Conservation (phyloP, 2,797 vertebrate genomes). For the Tenualosa ilisha region DNA sequence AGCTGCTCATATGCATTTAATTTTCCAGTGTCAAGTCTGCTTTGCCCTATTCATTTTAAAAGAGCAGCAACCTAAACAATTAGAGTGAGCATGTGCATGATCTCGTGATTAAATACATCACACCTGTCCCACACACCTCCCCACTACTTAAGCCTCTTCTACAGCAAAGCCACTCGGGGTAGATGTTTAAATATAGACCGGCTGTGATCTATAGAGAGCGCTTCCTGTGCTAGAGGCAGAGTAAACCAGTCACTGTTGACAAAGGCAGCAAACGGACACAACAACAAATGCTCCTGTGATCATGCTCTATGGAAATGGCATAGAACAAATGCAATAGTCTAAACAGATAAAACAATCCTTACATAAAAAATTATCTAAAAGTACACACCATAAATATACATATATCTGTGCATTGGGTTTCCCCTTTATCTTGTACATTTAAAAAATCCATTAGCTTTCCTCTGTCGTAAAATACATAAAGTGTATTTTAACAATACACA, state of each 20-base stretch:
- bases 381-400: neutral
- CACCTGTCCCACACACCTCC: neutral
- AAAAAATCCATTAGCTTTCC: too few species aligned
- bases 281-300: neutral
- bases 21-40: neutral
- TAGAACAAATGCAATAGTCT: neutral
- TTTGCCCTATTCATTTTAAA: neutral
- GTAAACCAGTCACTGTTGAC: neutral
- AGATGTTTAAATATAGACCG: neutral
- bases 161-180: neutral
- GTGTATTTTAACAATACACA: too few species aligned
- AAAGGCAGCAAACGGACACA: neutral
- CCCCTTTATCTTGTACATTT: too few species aligned
- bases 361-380: neutral
- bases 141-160: slow-evolving; percentile 14
- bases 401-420: neutral
- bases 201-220: neutral
- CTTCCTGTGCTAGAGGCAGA: neutral
- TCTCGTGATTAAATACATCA: slow-evolving; percentile 1
- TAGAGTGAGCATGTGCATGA: neutral
- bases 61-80: neutral
- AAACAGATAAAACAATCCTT: neutral
- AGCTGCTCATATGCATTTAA: neutral
- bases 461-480: too few species aligned
- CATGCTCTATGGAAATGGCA: neutral